Percentiles rank a stretch among this genome's conserved stretches.
phyloP scores from a whole-genome alignment of 2,797 vertebrate genomes.

The Sebastes melanostomus region DNA sequence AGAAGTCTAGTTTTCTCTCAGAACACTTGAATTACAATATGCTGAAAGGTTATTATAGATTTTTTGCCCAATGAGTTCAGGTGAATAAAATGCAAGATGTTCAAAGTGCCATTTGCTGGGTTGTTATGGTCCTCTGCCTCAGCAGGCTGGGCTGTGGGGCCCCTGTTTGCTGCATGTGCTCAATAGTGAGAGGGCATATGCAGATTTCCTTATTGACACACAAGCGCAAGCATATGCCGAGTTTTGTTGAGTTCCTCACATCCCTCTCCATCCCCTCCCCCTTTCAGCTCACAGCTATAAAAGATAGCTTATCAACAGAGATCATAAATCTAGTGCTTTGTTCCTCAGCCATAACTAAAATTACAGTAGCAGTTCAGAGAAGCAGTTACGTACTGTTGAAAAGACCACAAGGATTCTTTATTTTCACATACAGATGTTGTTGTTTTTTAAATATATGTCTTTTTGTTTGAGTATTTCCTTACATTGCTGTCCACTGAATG shows the following conservation, averaged over 20 bases:
- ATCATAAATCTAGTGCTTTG: not conserved
- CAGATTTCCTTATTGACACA: not conserved
- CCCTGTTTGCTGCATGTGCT: not conserved
- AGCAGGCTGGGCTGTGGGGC: not conserved
- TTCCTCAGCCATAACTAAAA: not conserved
- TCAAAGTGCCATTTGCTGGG: not conserved
- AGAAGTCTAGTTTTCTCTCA: too few species aligned
- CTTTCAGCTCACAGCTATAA: not conserved
- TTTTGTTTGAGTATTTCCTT: constrained; percentile 53
- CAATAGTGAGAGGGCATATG: not conserved
- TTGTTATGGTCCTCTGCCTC: not conserved
- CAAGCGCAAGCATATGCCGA: not conserved
- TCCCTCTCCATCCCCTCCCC: not conserved
- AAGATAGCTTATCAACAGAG: not conserved
- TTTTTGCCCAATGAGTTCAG: not conserved
- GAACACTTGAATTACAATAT: too few species aligned
- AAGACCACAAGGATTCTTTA: constrained; percentile 67
- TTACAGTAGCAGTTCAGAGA: not conserved
- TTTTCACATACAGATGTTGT: constrained; percentile 69
- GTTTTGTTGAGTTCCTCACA: not conserved
- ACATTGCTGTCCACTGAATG: constrained; percentile 69
- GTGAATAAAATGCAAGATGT: not conserved
- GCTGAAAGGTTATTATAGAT: too few species aligned
- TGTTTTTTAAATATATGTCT: constrained; percentile 50
- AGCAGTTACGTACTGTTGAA: constrained; percentile 22